Base-by-base conservation (phyloP, 2,888 invertebrate species). In the Drosophila multiciliata region DNA sequence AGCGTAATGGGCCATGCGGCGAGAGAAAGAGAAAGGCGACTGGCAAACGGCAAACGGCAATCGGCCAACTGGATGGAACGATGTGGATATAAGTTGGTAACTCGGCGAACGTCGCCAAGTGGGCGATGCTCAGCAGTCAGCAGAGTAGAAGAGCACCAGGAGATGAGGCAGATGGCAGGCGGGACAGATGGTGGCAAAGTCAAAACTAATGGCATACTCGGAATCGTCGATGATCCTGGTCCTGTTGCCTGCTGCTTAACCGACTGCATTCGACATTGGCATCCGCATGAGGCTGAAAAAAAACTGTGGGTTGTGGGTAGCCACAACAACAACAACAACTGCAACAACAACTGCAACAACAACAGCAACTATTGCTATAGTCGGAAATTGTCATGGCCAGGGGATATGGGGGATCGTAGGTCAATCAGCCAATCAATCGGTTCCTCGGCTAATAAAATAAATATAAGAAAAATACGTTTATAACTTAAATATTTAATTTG, bases 1-100 rank as follows among this genome's bases (percentile, higher is more conserved):
- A 89, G 84, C 82, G 87, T 87, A 84, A 84, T 89, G 89, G 89
- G 82, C 75, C 87, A 87, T 66, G 78, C 79, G 66, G 75, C 66
- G 48, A 58, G 57, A 53, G 64, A 66, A 71, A 83, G 52, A 66
- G 67, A 73, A 66, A 66, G 58, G 53, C 54, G 36, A 45, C 33
- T 33, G 38, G 23, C 7, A 40, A 48, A 59, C 38, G 38, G 23
- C 55, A 23, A 70, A 65, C 32, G 40, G 35, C 62, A 62, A 78
- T 66, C 74, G 66, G 72, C 68, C 33, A 59, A 48, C 61, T 38
- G 54, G 54, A 42, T 54, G 53, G 49, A 57, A 42, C 36, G 32
- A 55, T 29, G 45, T 69, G 62, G 52, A 71, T 57, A 64, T 70
- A 61, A 54, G 66, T 63, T 61, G 42, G 79, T 60, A 35, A 38